Evolutionary conservation across 2,113 vertebrate species (phyloP).

Genomic region (Sinocyclocheilus anophthalmus): DNA sequence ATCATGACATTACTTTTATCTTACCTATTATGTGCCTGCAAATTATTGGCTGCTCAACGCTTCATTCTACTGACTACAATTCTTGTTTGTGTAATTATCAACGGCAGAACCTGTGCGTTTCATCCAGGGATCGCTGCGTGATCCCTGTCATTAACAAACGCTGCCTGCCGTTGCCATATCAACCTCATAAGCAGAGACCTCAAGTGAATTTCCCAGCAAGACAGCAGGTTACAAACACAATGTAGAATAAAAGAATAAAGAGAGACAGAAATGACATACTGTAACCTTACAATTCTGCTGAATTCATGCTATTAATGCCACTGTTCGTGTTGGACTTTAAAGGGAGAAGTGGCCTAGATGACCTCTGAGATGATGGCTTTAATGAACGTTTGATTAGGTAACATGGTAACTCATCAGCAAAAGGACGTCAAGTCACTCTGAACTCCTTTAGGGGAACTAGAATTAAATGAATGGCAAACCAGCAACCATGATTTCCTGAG

Average conservation of each 20-base stretch:
- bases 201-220: conserved; percentile 43
- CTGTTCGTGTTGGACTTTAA: no score
- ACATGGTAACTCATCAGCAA: background rate
- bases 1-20: background rate
- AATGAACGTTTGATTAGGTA: background rate
- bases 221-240: conserved; percentile 22
- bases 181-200: conserved; percentile 59
- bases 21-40: background rate
- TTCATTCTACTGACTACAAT: background rate
- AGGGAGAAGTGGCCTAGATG: background rate
- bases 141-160: conserved; percentile 54
- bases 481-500: background rate
- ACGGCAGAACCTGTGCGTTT: conserved; percentile 40
- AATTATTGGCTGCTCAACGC: background rate
- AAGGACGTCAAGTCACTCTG: background rate
- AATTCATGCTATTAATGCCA: background rate
- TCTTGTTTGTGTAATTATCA: conserved; percentile 38
- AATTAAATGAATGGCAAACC: background rate
- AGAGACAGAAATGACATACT: background rate
- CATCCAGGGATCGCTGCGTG: conserved; percentile 44
- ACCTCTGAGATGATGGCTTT: background rate
- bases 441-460: background rate
- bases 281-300: background rate
- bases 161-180: conserved; percentile 62
- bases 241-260: background rate